phyloP scores from a whole-genome alignment of 1,140 invertebrate species.

The Papilio machaon region DNA sequence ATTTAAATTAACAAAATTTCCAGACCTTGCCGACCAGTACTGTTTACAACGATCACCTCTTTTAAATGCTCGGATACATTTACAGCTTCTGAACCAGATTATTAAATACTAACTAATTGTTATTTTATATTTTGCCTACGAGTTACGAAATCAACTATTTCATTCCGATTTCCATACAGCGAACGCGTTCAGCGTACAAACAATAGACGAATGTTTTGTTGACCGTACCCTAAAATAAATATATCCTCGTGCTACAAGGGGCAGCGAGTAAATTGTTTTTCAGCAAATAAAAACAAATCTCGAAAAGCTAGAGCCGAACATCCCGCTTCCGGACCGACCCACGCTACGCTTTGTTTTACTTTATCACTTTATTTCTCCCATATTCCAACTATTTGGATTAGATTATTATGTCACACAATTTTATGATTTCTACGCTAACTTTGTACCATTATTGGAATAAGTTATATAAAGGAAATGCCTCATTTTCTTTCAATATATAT shows the following conservation, averaged over 20 bases:
- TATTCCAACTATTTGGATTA: not conserved
- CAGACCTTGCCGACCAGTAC: not conserved
- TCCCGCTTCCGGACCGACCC: not conserved
- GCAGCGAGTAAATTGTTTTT: slow-evolving; percentile 13
- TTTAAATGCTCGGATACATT: not conserved
- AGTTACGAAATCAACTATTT: not conserved
- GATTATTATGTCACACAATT: not conserved
- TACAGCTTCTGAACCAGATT: not conserved
- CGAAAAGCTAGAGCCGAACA: slow-evolving; percentile 3
- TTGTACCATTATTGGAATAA: too few relatives aligned
- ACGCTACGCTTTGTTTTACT: not conserved
- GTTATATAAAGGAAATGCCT: too few relatives aligned
- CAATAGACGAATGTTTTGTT: slow-evolving; percentile 16
- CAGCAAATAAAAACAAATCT: slow-evolving; percentile 21
- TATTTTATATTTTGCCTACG: not conserved
- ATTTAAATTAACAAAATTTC: slow-evolving; percentile 25
- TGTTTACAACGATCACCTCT: not conserved
- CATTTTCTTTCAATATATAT: too few relatives aligned
- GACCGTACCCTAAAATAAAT: slow-evolving; percentile 14
- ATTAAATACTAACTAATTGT: not conserved
- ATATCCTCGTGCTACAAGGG: not conserved
- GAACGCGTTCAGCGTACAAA: not conserved
- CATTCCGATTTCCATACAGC: not conserved
- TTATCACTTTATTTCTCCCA: not conserved
- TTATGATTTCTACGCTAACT: not conserved